phyloP scores from a whole-genome alignment of 2,113 vertebrate genomes.

The Oreocharis arfaki region DNA sequence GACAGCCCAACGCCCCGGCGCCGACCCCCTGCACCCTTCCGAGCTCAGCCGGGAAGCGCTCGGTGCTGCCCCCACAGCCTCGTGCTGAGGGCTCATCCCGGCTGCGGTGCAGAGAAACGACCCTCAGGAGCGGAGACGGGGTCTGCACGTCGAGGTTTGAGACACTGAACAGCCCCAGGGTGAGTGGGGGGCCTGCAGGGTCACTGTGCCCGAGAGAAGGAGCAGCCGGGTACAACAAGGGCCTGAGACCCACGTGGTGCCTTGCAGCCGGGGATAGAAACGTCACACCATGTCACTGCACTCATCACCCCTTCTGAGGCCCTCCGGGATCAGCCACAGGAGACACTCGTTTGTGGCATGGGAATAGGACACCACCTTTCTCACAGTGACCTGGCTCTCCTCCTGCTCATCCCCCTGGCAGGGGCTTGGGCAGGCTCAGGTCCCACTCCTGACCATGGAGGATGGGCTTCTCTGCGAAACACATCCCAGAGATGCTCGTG shows the following conservation, averaged over 20 bases:
- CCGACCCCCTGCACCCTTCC: neutral
- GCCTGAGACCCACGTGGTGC: fast-evolving
- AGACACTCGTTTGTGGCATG: fast-evolving
- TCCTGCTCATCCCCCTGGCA: fast-evolving
- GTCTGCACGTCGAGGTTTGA: fast-evolving
- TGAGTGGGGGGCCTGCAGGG: fast-evolving
- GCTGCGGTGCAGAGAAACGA: fast-evolving
- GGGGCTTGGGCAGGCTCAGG: neutral
- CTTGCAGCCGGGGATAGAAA: neutral
- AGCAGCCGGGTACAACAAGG: fast-evolving
- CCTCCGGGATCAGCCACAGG: neutral
- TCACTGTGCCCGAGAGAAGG: fast-evolving
- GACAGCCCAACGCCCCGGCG: neutral
- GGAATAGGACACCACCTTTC: neutral
- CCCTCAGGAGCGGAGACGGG: fast-evolving
- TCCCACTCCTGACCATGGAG: fast-evolving
- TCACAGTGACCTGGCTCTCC: fast-evolving
- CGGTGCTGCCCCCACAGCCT: neutral
- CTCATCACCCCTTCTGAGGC: fast-evolving
- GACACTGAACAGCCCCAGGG: fast-evolving
- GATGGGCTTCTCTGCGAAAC: neutral
- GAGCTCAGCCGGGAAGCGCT: neutral
- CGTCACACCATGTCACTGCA: fast-evolving
- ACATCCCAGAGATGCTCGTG: fast-evolving
- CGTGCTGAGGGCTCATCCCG: fast-evolving